Percentiles rank a stretch among this genome's conserved stretches.
Conservation (phyloP, 2,888 invertebrate species). For the Oscheius sp. region DNA sequence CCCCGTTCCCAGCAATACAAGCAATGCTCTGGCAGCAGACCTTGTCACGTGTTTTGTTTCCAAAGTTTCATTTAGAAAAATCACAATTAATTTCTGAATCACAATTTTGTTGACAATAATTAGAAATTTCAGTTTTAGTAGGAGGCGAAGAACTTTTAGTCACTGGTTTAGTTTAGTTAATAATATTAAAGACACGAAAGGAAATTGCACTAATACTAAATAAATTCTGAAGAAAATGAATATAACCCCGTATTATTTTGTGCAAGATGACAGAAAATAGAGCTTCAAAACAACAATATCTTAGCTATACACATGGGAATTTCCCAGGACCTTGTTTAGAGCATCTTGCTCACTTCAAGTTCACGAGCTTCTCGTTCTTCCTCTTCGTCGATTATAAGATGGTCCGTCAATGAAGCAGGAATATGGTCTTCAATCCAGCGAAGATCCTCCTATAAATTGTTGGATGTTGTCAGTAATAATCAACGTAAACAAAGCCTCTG, state of each 20-base stretch:
- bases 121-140: slow-evolving; percentile 3
- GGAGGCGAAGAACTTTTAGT: too few relatives aligned
- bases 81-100: too few relatives aligned
- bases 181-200: background rate
- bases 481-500: background rate
- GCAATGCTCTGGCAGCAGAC: slow-evolving; percentile 16
- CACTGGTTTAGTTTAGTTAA: too few relatives aligned
- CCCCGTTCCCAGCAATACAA: slow-evolving; percentile 15
- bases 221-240: too few relatives aligned
- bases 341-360: slow-evolving; percentile 67
- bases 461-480: slow-evolving; percentile 5
- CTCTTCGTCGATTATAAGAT: slow-evolving; percentile 63
- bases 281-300: background rate
- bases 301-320: background rate
- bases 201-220: background rate
- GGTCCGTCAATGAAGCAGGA: slow-evolving; percentile 80
- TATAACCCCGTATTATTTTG: slow-evolving; percentile 10
- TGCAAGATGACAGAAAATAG: slow-evolving; percentile 3
- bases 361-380: slow-evolving; percentile 63
- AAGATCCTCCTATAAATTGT: slow-evolving; percentile 77
- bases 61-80: too few relatives aligned
- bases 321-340: slow-evolving; percentile 36
- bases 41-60: background rate
- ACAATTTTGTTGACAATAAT: background rate
- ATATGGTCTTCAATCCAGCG: slow-evolving; percentile 95